These are phyloP conservation scores for Achatina immaculata DNA, from an alignment of 1,140 invertebrate species.

Conservation along the genomic window DNA sequence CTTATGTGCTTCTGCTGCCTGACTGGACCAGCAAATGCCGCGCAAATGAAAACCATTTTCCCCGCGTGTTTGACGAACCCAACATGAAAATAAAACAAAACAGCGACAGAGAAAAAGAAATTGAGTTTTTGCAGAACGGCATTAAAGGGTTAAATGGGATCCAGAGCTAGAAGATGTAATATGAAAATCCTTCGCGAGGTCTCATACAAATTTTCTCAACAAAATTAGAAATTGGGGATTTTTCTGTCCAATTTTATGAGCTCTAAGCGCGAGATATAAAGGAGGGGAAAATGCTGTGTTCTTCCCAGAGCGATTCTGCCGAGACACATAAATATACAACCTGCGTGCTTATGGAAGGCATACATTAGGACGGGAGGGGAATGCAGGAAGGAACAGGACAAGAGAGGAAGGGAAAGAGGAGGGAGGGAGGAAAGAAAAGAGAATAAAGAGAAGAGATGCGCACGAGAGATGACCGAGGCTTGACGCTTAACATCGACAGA, in stretches of 20 bases:
- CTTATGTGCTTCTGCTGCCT: background rate
- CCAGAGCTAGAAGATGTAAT: background rate
- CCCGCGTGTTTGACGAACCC: background rate
- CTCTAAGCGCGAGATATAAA: no score
- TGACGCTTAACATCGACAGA: background rate
- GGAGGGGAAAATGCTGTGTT: no score
- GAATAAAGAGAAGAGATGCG: no score
- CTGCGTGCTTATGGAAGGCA: no score
- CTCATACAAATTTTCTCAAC: conserved; percentile 19
- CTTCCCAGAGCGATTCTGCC: no score
- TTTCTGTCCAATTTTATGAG: conserved; percentile 1
- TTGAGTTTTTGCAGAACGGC: no score
- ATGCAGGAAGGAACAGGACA: no score
- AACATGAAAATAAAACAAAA: background rate
- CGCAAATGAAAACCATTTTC: conserved; percentile 18
- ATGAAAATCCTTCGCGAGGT: conserved; percentile 10
- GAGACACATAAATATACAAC: no score
- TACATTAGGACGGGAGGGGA: no score
- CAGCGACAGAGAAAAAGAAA: background rate
- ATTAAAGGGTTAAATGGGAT: background rate
- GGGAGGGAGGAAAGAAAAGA: no score
- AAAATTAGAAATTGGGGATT: conserved; percentile 12
- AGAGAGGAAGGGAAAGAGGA: no score
- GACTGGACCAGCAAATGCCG: conserved; percentile 1
- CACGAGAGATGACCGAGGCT: background rate